Conservation (phyloP, 2,888 invertebrate genomes). For the Drosophila leonis region DNA sequence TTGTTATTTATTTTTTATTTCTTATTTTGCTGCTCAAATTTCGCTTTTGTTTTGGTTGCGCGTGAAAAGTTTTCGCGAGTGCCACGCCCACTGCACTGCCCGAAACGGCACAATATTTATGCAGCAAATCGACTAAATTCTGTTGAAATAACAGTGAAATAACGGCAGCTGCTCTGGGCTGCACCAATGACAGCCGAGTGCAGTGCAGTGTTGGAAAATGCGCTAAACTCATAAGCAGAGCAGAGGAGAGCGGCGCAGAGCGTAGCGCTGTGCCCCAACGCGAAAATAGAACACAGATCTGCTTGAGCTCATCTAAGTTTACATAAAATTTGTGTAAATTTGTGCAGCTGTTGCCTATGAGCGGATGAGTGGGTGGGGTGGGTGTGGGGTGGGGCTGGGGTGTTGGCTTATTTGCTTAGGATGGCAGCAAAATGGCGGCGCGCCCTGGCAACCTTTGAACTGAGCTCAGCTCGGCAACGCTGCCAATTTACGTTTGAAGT, state of each 20-base stretch:
- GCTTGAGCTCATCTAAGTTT: conserved; percentile 71
- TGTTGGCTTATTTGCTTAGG: conserved; percentile 71
- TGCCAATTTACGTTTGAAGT: conserved; percentile 37
- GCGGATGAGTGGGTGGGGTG: not conserved
- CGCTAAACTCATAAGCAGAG: conserved; percentile 73
- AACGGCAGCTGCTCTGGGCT: conserved; percentile 27
- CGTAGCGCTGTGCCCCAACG: not conserved
- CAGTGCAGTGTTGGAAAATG: conserved; percentile 48
- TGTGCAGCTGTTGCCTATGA: conserved; percentile 57
- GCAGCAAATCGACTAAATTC: conserved; percentile 84
- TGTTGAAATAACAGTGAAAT: conserved; percentile 78
- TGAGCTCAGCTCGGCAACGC: conserved; percentile 34
- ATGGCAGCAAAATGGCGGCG: conserved; percentile 39
- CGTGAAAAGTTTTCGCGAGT: conserved; percentile 45
- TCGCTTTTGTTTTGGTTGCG: conserved; percentile 58
- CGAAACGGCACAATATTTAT: conserved; percentile 68
- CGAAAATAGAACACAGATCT: conserved; percentile 4
- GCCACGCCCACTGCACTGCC: conserved; percentile 14
- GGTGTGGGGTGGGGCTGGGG: not conserved
- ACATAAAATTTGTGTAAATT: conserved; percentile 60
- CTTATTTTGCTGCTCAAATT: conserved; percentile 27
- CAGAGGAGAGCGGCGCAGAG: conserved; percentile 45
- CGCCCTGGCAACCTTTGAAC: conserved; percentile 75
- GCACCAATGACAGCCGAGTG: conserved; percentile 39
- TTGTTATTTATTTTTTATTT: too few relatives aligned